These are phyloP conservation scores for Melieria picta DNA, from an alignment of 2,888 invertebrate species.

Conservation along the genomic window DNA sequence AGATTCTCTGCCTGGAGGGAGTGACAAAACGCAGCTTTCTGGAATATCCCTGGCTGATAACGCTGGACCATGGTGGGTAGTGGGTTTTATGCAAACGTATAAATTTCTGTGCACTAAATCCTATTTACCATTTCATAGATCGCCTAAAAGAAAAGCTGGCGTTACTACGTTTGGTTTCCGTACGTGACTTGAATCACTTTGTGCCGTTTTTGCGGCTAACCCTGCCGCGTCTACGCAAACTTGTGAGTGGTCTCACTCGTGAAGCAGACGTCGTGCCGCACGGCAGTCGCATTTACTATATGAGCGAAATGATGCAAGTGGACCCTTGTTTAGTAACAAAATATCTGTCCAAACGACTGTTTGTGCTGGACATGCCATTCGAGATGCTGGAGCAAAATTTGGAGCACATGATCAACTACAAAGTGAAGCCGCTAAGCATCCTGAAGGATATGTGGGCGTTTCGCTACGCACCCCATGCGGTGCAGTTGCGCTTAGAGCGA, in stretches of 20 bases:
- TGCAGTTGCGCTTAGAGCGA: constrained; percentile 68
- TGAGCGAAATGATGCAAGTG: constrained; percentile 68
- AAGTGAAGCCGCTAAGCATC: constrained; percentile 69
- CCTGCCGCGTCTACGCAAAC: constrained; percentile 52
- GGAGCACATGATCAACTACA: constrained; percentile 68
- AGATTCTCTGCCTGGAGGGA: constrained; percentile 50
- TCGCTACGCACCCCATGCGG: constrained; percentile 70
- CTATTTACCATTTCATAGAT: constrained; percentile 46
- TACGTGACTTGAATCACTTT: constrained; percentile 67
- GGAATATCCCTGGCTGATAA: constrained; percentile 62
- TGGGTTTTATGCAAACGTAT: not conserved
- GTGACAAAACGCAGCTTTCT: constrained; percentile 55
- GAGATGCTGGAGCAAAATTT: constrained; percentile 69
- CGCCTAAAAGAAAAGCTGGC: constrained; percentile 61
- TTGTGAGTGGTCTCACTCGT: constrained; percentile 51
- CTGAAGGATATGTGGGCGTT: constrained; percentile 74
- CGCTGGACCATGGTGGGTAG: constrained; percentile 52
- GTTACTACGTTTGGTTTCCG: constrained; percentile 65
- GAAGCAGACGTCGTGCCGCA: constrained; percentile 66
- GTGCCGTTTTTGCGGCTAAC: constrained; percentile 68
- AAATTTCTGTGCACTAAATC: not conserved
- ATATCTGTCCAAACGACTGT: constrained; percentile 68
- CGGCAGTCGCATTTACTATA: constrained; percentile 71
- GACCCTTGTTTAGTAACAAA: constrained; percentile 67
- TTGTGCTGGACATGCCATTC: constrained; percentile 70